phyloP scores from a whole-genome alignment of 2,888 invertebrate species.

The Leptopilina myrica region DNA sequence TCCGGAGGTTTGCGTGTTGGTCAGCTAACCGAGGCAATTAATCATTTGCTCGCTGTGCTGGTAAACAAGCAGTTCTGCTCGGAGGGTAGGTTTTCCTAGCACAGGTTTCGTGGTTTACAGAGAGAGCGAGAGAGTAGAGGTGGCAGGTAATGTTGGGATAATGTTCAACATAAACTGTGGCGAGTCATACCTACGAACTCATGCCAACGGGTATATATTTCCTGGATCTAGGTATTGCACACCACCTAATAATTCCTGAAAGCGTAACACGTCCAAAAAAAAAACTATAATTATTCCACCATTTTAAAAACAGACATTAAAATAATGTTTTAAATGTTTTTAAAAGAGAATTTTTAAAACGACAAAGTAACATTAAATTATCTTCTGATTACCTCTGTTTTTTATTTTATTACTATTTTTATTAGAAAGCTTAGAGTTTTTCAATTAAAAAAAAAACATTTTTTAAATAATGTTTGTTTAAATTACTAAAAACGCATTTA shows the following conservation, averaged over 20 bases:
- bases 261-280: background rate
- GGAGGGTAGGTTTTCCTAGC: constrained; percentile 62
- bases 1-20: constrained; percentile 48
- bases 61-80: constrained; percentile 61
- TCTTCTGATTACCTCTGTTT: too few species aligned
- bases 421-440: too few species aligned
- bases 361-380: too few species aligned
- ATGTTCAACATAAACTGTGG: constrained; percentile 74
- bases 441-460: too few species aligned
- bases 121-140: constrained; percentile 43
- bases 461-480: too few species aligned
- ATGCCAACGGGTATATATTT: constrained; percentile 21
- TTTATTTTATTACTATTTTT: too few species aligned
- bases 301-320: too few species aligned
- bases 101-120: constrained; percentile 47
- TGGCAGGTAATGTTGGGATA: constrained; percentile 74
- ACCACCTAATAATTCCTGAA: background rate
- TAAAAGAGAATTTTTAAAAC: too few species aligned
- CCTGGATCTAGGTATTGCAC: background rate
- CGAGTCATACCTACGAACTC: constrained; percentile 58
- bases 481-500: too few species aligned
- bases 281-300: background rate
- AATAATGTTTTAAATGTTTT: too few species aligned
- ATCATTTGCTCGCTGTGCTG: constrained; percentile 64
- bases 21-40: constrained; percentile 62